A percentile compares a stretch with the other conserved stretches of the same genome.
phyloP scores from a whole-genome alignment of 2,797 vertebrate species.

The Vireo griseus region DNA sequence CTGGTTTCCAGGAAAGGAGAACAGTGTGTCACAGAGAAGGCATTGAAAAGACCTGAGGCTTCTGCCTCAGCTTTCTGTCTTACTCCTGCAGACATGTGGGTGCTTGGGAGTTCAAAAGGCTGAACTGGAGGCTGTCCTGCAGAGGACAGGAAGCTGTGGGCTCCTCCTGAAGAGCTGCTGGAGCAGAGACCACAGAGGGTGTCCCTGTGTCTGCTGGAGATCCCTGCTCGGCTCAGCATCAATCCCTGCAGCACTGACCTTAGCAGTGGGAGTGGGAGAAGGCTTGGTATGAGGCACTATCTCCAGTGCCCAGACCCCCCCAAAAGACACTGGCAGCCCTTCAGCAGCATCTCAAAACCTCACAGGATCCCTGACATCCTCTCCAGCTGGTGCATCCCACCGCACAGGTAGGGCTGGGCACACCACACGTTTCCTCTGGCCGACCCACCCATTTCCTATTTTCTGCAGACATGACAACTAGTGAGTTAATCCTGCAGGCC shows the following conservation, averaged over 20 bases:
- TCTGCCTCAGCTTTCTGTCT: constrained; percentile 35
- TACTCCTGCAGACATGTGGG: neutral
- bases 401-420: constrained; percentile 16
- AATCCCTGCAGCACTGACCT: neutral
- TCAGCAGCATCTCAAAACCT: neutral
- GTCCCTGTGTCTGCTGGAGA: neutral
- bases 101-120: constrained; percentile 23
- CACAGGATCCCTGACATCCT: constrained; percentile 1
- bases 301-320: neutral
- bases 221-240: neutral
- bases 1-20: constrained; percentile 62
- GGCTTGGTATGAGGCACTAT: neutral
- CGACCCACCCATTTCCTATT: constrained; percentile 42
- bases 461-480: constrained; percentile 32
- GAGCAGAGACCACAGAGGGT: neutral
- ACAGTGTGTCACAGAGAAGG: constrained; percentile 56
- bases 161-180: neutral
- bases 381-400: neutral
- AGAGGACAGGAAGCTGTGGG: neutral
- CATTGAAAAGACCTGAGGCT: constrained; percentile 34
- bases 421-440: neutral
- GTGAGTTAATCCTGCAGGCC: constrained; percentile 59
- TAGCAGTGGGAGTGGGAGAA: neutral
- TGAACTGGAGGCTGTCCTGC: neutral
- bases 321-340: neutral